Conservation (phyloP, 2,888 invertebrate species). For the Andrena minutula region DNA sequence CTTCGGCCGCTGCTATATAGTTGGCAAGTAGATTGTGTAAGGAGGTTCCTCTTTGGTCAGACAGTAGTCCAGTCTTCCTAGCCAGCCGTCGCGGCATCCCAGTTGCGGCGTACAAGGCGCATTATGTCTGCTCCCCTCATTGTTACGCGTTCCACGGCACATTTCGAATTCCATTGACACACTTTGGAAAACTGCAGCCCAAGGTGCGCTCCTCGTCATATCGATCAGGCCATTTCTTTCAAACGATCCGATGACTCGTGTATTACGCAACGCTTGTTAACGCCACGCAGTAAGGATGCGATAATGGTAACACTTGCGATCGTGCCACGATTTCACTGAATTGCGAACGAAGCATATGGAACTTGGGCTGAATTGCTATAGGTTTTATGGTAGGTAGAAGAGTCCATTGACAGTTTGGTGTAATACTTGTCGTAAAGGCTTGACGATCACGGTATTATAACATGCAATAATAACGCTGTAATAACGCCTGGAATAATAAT, state of each 20-base stretch:
- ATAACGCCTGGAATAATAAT: conserved; percentile 9
- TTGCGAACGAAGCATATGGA: too few species aligned
- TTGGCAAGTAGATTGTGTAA: conserved; percentile 30
- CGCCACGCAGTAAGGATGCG: neutral
- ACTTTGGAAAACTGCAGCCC: conserved; percentile 45
- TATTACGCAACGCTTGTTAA: neutral
- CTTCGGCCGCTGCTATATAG: neutral
- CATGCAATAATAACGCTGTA: conserved; percentile 3
- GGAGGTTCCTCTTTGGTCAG: conserved; percentile 1
- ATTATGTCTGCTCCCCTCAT: conserved; percentile 49
- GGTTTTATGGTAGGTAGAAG: too few species aligned
- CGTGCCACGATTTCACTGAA: too few species aligned
- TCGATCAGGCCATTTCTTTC: neutral
- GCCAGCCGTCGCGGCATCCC: conserved; percentile 42
- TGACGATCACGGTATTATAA: neutral
- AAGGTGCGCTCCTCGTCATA: neutral
- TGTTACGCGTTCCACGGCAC: conserved; percentile 55
- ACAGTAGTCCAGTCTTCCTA: conserved; percentile 31
- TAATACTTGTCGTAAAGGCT: neutral
- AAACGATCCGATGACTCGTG: neutral
- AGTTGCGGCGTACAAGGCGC: conserved; percentile 47
- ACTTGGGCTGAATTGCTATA: too few species aligned
- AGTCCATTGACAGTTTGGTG: too few species aligned
- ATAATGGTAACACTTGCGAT: conserved; percentile 1
- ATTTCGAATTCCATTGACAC: conserved; percentile 68